Evolutionary conservation across 1,140 invertebrate genomes (phyloP).

Genomic region (Tenebrio molitor): DNA sequence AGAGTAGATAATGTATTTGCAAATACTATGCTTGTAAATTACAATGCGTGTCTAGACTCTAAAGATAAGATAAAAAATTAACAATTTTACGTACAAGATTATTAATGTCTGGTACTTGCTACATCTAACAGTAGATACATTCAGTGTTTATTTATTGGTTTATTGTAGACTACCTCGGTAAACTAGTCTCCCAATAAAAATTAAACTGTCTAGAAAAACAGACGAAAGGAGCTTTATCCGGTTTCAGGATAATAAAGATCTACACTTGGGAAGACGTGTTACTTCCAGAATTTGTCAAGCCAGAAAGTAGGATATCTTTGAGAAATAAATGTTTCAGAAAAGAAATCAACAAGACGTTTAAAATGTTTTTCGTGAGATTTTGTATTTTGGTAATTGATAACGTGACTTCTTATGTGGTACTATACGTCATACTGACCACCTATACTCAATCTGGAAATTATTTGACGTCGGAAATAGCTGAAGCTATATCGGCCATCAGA

Average conservation of each 20-base stretch:
- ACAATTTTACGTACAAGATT: no score
- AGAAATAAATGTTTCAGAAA: no score
- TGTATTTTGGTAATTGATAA: constrained; percentile 60
- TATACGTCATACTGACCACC: constrained; percentile 73
- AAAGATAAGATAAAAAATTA: no score
- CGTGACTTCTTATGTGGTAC: constrained; percentile 76
- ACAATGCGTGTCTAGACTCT: no score
- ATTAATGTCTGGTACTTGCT: no score
- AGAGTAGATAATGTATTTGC: no score
- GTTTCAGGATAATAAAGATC: constrained; percentile 62
- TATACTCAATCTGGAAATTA: constrained; percentile 78
- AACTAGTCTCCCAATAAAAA: no score
- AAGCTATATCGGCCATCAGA: constrained; percentile 58
- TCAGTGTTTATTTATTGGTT: no score
- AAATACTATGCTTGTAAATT: no score
- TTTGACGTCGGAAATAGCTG: constrained; percentile 79
- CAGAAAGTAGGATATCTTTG: constrained; percentile 52
- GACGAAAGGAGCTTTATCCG: constrained; percentile 57
- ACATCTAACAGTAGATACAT: no score
- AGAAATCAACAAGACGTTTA: constrained; percentile 56
- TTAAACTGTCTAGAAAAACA: constrained; percentile 55
- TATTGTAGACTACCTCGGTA: no score
- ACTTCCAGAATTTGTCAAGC: constrained; percentile 48
- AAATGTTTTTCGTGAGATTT: constrained; percentile 55
- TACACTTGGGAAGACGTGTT: constrained; percentile 59